Evolutionary conservation across 2,888 invertebrate species (phyloP).

Genomic region (Dendrolimus houi): DNA sequence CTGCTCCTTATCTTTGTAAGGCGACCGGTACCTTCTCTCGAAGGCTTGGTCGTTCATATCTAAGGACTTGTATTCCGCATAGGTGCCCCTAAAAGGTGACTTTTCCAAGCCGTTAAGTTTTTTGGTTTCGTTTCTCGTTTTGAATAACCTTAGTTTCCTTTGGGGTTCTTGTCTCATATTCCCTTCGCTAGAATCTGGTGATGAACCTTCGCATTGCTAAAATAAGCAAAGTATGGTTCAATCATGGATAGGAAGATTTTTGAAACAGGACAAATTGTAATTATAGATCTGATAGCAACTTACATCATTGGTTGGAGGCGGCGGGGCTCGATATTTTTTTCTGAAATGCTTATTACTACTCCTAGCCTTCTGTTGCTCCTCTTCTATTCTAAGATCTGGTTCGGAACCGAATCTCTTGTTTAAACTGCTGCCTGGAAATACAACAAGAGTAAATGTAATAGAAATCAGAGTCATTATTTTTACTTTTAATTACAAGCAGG

Average conservation of each 20-base stretch:
- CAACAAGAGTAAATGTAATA: not conserved
- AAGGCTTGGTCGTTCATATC: slow-evolving; percentile 51
- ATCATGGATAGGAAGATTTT: not conserved
- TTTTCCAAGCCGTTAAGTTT: slow-evolving; percentile 62
- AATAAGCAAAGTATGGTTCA: not conserved
- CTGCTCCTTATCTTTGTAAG: slow-evolving; percentile 62
- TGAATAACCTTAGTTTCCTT: slow-evolving; percentile 81
- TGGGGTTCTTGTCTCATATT: slow-evolving; percentile 66
- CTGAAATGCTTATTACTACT: slow-evolving; percentile 75
- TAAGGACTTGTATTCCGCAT: slow-evolving; percentile 56
- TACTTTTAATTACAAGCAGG: too few relatives aligned
- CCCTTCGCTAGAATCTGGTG: slow-evolving; percentile 77
- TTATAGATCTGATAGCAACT: slow-evolving; percentile 18
- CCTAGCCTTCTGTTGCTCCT: slow-evolving; percentile 53
- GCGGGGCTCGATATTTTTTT: slow-evolving; percentile 87
- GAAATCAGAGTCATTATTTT: not conserved
- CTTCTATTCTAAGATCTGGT: slow-evolving; percentile 79
- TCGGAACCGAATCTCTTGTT: slow-evolving; percentile 83
- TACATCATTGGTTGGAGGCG: slow-evolving; percentile 71
- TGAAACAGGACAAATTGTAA: not conserved
- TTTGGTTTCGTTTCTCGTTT: slow-evolving; percentile 84
- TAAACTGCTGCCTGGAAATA: slow-evolving; percentile 41
- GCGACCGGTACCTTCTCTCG: slow-evolving; percentile 61
- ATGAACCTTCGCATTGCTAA: slow-evolving; percentile 70
- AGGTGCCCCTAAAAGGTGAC: slow-evolving; percentile 42